phyloP scores from a whole-genome alignment of 2,888 invertebrate genomes.

The Micoletzkya japonica region DNA sequence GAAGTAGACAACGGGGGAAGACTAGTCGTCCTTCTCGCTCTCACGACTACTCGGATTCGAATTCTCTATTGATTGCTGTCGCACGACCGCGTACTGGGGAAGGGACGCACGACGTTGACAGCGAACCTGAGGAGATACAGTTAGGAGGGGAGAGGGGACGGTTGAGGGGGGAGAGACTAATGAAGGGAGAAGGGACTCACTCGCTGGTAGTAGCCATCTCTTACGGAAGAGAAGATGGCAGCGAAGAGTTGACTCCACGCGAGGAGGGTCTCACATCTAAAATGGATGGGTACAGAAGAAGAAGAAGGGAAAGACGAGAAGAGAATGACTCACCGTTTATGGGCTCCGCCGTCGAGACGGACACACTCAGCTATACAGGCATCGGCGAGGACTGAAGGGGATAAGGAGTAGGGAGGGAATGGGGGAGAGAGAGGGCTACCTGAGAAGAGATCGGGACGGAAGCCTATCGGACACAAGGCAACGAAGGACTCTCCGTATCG shows the following conservation, averaged over 20 bases:
- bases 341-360: constrained; percentile 56
- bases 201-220: constrained; percentile 57
- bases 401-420: no score
- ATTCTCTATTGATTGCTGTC: constrained; percentile 27
- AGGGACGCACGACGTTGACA: constrained; percentile 55
- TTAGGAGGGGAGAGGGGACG: neutral
- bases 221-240: constrained; percentile 55
- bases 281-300: neutral
- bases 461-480: constrained; percentile 53
- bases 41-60: constrained; percentile 22
- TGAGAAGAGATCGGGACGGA: constrained; percentile 62
- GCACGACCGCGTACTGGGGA: constrained; percentile 41
- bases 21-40: constrained; percentile 19
- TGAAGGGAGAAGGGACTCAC: constrained; percentile 8
- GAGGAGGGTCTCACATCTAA: constrained; percentile 57
- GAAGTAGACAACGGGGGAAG: neutral
- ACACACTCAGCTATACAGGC: constrained; percentile 62
- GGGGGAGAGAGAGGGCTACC: neutral
- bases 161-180: neutral
- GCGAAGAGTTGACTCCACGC: constrained; percentile 62
- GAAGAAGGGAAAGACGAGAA: neutral
- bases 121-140: constrained; percentile 36
- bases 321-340: constrained; percentile 37
- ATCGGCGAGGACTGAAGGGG: constrained; percentile 46
- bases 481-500: constrained; percentile 55